phyloP scores from a whole-genome alignment of 2,888 invertebrate species.

The Hirtodrosophila trivittata region DNA sequence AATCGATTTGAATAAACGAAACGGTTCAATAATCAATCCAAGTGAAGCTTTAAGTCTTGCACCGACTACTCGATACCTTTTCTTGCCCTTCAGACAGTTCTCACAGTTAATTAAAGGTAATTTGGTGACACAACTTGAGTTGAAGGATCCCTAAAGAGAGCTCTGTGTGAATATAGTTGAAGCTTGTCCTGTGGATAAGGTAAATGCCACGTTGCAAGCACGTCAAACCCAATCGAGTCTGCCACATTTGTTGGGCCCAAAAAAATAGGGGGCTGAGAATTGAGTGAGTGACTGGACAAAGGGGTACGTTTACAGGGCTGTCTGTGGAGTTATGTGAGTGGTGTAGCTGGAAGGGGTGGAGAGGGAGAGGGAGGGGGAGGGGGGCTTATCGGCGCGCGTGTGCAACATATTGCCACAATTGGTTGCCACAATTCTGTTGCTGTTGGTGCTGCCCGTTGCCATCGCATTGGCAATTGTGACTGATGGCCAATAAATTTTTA shows the following conservation, averaged over 20 bases:
- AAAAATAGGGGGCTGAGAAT: not conserved
- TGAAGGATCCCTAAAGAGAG: slow-evolving; percentile 18
- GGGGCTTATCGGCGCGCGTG: slow-evolving; percentile 70
- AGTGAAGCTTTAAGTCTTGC: too few relatives aligned
- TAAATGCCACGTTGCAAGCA: slow-evolving; percentile 30
- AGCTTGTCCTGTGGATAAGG: not conserved
- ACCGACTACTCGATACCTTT: too few relatives aligned
- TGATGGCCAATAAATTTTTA: slow-evolving; percentile 81
- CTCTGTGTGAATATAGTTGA: not conserved
- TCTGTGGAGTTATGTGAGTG: slow-evolving; percentile 1
- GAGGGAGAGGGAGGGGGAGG: not conserved
- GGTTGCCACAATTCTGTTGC: slow-evolving; percentile 41
- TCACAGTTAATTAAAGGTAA: too few relatives aligned
- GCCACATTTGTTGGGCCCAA: slow-evolving; percentile 12
- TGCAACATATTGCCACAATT: slow-evolving; percentile 75
- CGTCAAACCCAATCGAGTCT: slow-evolving; percentile 21
- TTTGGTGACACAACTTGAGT: too few relatives aligned
- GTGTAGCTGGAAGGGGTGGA: not conserved
- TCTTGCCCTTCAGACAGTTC: too few relatives aligned
- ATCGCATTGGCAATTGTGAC: slow-evolving; percentile 75
- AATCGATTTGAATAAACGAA: not conserved
- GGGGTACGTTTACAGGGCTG: too few relatives aligned
- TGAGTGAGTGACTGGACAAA: too few relatives aligned
- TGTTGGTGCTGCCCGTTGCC: slow-evolving; percentile 23
- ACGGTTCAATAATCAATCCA: too few relatives aligned